These are phyloP conservation scores for Drosophila cardini DNA, from an alignment of 1,140 invertebrate genomes.

Conservation along the genomic window DNA sequence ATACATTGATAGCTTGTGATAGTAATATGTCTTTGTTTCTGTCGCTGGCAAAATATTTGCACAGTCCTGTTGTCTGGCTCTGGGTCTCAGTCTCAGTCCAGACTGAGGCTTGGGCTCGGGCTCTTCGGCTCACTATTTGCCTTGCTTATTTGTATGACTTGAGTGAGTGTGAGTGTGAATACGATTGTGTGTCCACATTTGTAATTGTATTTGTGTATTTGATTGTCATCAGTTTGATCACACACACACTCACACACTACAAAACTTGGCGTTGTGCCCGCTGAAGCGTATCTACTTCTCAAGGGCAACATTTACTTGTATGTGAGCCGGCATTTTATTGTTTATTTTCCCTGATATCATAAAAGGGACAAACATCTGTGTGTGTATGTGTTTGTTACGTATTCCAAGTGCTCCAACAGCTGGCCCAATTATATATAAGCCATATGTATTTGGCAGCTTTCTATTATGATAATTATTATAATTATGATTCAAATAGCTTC, in stretches of 20 bases:
- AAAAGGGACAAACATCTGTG: conserved; percentile 46
- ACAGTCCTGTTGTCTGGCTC: conserved; percentile 71
- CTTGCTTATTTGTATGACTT: conserved; percentile 74
- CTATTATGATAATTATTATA: conserved; percentile 63
- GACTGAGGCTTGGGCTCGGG: conserved; percentile 25
- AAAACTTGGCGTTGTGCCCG: conserved; percentile 29
- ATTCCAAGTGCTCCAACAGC: conserved; percentile 64
- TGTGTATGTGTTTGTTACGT: conserved; percentile 44
- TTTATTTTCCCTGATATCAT: conserved; percentile 78
- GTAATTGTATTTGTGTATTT: conserved; percentile 84
- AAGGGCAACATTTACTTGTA: conserved; percentile 73
- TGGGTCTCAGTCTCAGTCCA: conserved; percentile 18
- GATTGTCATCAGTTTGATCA: conserved; percentile 80
- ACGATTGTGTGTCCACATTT: conserved; percentile 64
- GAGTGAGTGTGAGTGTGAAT: conserved; percentile 31
- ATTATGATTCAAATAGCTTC: conserved; percentile 19
- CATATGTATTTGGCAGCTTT: conserved; percentile 46
- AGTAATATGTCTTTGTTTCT: conserved; percentile 83
- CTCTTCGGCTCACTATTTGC: conserved; percentile 63
- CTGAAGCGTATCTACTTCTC: conserved; percentile 58
- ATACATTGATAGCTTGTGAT: conserved; percentile 57
- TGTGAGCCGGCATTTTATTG: conserved; percentile 81
- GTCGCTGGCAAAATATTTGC: conserved; percentile 79
- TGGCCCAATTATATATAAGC: conserved; percentile 63
- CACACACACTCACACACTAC: conserved; percentile 49